Conservation (phyloP, 92 coral and sea anemone species). For the Pocillopora grandis region DNA sequence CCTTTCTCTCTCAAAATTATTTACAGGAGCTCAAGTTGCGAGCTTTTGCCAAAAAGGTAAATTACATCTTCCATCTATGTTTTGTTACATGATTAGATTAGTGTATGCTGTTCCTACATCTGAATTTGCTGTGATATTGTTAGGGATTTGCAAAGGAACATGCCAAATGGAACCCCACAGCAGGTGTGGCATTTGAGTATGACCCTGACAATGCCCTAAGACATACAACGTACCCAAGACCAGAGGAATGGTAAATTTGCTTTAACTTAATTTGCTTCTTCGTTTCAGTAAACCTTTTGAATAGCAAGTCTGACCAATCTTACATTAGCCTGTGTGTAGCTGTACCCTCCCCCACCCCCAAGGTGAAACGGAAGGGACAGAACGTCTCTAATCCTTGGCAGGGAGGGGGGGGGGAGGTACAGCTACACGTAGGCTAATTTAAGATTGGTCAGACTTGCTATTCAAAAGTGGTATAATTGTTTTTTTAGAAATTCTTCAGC, state of each 20-base stretch:
- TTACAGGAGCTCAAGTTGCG: conserved; percentile 83
- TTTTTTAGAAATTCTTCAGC: no score
- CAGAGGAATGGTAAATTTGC: conserved; percentile 86
- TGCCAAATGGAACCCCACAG: conserved; percentile 99
- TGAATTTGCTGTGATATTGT: not conserved
- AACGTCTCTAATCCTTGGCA: no score
- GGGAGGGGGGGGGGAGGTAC: no score
- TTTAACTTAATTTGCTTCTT: not conserved
- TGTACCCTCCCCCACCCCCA: no score
- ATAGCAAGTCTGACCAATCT: not conserved
- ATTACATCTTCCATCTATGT: not conserved
- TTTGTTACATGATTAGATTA: not conserved
- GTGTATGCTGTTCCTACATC: not conserved
- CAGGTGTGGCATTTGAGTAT: conserved; percentile 97
- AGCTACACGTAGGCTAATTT: not conserved
- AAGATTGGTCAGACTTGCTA: not conserved
- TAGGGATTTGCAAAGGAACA: conserved; percentile 99
- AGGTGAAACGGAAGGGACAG: no score
- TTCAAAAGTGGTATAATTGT: not conserved
- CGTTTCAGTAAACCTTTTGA: not conserved
- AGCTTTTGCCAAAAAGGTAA: conserved; percentile 98
- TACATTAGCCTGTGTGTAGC: not conserved
- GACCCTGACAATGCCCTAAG: conserved; percentile 97
- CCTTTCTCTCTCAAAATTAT: conserved; percentile 2
- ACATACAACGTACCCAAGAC: conserved; percentile 95